A percentile compares a stretch with the other conserved stretches of the same genome.
These are phyloP conservation scores for Mastomys natalensis DNA, from an alignment of 2,113 vertebrate genomes.

Conservation along the genomic window DNA sequence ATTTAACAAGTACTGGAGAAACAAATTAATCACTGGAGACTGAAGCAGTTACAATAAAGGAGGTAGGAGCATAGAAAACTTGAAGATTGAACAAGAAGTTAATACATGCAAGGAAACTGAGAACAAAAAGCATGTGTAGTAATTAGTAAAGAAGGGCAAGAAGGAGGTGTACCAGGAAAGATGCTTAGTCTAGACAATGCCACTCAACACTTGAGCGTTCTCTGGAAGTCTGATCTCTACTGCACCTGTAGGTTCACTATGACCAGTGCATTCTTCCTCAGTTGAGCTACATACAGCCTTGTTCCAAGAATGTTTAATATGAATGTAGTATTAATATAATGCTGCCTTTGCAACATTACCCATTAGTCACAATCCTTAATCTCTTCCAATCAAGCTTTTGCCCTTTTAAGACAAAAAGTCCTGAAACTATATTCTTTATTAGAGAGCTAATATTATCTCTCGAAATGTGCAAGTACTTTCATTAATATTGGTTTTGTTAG, in stretches of 20 bases:
- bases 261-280: background rate
- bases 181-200: background rate
- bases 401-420: background rate
- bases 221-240: background rate
- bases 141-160: background rate
- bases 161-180: background rate
- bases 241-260: background rate
- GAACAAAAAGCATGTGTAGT: background rate
- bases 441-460: background rate
- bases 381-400: background rate
- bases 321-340: background rate
- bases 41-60: background rate
- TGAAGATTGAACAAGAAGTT: background rate
- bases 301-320: background rate
- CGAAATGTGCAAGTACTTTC: slow-evolving; percentile 31
- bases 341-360: slow-evolving; percentile 9
- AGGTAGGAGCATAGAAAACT: background rate
- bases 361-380: background rate
- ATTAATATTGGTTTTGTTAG: slow-evolving; percentile 32
- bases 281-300: background rate
- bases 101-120: background rate
- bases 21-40: background rate
- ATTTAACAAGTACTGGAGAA: background rate
- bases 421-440: background rate
- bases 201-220: background rate